A percentile compares a stretch with the other conserved stretches of the same genome.
Evolutionary conservation across 2,888 invertebrate genomes (phyloP).

Genomic region (Pandemis cinnamomeana): DNA sequence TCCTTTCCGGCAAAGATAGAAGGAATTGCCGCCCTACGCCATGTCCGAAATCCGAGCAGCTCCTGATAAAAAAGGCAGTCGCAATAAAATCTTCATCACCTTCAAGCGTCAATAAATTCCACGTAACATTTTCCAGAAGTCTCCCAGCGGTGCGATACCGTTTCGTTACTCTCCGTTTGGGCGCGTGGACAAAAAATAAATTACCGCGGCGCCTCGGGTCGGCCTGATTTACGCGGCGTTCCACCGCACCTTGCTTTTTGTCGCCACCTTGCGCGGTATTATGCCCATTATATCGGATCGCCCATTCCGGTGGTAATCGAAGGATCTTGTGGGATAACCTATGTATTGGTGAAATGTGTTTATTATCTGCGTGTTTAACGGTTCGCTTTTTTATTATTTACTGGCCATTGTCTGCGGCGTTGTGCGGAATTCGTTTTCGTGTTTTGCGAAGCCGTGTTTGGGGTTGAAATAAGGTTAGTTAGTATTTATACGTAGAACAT

Average conservation of each 20-base stretch:
- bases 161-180: conserved; percentile 37
- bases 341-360: conserved; percentile 29
- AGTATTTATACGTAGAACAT: no score
- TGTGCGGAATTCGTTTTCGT: not conserved
- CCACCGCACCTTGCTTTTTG: conserved; percentile 35
- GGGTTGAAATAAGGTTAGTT: not conserved
- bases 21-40: not conserved
- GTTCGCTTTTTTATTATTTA: conserved; percentile 9
- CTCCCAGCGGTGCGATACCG: conserved; percentile 41
- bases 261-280: conserved; percentile 27
- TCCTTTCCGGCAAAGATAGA: no score
- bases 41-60: not conserved
- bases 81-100: conserved; percentile 38
- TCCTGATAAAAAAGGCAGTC: conserved; percentile 12
- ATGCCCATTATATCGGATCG: conserved; percentile 32
- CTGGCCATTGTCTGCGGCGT: not conserved
- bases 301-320: conserved; percentile 35
- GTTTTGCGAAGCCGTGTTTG: not conserved
- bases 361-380: conserved; percentile 28
- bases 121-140: conserved; percentile 38
- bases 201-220: conserved; percentile 29
- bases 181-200: conserved; percentile 41
- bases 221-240: conserved; percentile 35
- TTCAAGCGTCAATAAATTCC: conserved; percentile 38
- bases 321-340: conserved; percentile 24